Evolutionary conservation across 92 coral and sea anemone genomes (phyloP).

Genomic region (Siderastrea radians): DNA sequence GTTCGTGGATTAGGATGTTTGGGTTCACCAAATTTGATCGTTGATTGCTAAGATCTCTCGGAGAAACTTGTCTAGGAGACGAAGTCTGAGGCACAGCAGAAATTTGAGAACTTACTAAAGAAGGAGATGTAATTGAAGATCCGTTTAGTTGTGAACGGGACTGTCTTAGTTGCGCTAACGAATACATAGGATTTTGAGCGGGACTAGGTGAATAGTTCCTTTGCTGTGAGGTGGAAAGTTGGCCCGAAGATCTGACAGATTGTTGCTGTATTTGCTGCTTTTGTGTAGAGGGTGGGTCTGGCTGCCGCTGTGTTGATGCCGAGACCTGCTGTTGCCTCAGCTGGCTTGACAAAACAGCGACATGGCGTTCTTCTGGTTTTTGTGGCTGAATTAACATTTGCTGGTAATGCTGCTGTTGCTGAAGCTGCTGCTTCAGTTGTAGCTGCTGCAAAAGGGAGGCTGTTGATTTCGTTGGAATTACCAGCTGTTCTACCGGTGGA

Average conservation of each 20-base stretch:
- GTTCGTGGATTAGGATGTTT: background rate
- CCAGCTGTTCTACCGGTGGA: background rate
- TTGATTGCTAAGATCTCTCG: background rate
- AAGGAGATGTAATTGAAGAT: background rate
- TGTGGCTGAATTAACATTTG: background rate
- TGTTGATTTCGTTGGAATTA: slow-evolving; percentile 6
- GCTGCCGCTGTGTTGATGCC: background rate
- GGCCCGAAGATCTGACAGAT: background rate
- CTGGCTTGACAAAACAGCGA: background rate
- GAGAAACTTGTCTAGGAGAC: background rate
- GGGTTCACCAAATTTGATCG: slow-evolving; percentile 2
- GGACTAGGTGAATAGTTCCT: background rate
- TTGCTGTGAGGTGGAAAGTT: slow-evolving; percentile 3
- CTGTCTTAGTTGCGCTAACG: background rate
- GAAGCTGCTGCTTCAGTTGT: slow-evolving; percentile 56
- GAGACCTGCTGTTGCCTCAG: slow-evolving; percentile 4
- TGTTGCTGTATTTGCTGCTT: background rate
- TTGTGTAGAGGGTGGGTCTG: background rate
- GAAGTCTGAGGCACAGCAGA: background rate
- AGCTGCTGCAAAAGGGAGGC: slow-evolving; percentile 44
- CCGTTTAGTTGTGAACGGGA: background rate
- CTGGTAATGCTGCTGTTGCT: slow-evolving; percentile 49
- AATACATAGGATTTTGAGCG: background rate
- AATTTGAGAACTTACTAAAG: background rate
- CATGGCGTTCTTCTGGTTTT: slow-evolving; percentile 8